These are phyloP conservation scores for Callimorpha dominula DNA, from an alignment of 2,888 invertebrate genomes.

Conservation along the genomic window DNA sequence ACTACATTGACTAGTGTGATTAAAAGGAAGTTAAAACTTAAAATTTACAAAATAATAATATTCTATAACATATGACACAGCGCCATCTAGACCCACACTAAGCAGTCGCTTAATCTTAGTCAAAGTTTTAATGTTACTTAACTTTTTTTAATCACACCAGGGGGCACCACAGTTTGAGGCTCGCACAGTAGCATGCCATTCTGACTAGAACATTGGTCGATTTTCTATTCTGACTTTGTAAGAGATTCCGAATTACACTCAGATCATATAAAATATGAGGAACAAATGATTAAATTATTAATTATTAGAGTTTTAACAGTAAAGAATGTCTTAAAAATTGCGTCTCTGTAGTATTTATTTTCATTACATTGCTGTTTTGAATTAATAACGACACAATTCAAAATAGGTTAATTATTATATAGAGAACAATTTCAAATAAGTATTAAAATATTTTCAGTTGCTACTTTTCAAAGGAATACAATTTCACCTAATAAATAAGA, in stretches of 20 bases:
- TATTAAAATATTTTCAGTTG: no score
- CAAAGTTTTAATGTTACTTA: neutral
- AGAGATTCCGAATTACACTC: conserved; percentile 52
- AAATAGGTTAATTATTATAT: neutral
- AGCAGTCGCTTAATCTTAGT: no score
- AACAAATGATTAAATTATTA: neutral
- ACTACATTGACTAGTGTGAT: conserved; percentile 31
- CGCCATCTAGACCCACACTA: no score
- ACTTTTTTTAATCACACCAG: conserved; percentile 30
- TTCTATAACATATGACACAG: no score
- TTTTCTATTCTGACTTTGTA: conserved; percentile 29
- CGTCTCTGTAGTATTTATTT: no score
- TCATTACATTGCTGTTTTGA: neutral
- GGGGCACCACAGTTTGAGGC: conserved; percentile 64
- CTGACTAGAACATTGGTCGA: conserved; percentile 40
- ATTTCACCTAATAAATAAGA: no score
- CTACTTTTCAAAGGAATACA: no score
- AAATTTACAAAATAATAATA: neutral
- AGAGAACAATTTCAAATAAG: no score
- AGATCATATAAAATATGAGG: conserved; percentile 42
- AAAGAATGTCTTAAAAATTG: neutral
- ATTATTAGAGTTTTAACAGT: neutral
- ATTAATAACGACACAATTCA: neutral
- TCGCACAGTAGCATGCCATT: conserved; percentile 26
- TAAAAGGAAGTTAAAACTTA: conserved; percentile 5